Evolutionary conservation across 2,113 vertebrate genomes (phyloP), one percentile per base, ranked within the genome.

Genomic region (Cynocephalus volans): DNA sequence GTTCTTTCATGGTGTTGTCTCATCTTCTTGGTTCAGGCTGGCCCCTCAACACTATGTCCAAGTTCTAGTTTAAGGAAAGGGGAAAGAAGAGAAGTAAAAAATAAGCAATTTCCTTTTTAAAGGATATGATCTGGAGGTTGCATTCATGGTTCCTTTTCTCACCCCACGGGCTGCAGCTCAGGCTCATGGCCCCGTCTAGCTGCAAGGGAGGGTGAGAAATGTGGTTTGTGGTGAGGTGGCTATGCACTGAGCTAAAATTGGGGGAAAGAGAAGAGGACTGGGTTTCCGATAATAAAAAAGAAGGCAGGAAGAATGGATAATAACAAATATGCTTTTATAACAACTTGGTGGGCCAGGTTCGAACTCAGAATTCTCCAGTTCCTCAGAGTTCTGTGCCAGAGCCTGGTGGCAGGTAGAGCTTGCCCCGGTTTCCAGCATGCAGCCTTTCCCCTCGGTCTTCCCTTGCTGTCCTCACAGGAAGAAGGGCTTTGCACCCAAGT

Each of bases 391-490:
- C 41, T 56, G 50, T 62, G 41, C 41, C 36, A 6, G 60, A 41
- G 28, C 26, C 0, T 26, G 26, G 60, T 0, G 9, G 36, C 14
- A 2, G 58, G 26, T 26, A 62, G 52, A 60, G 18, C 12, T 23
- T 21, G 28, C 8, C 0, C 19, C 17, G 23, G 36, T n/a, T 5
- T 18, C 67, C 26, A 19, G 21, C 9, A 45, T 2, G 11, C 8
- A 28, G 36, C 17, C 28, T 48, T 75, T 21, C 5, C 18, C 4
- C 8, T 52, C 60, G 26, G 33, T 88, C 31, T 50, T 65, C 28
- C 12, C 23, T 0, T 14, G 17, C 28, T 12, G 41, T 62, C 65
- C 48, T 48, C 58, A 1, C 15, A 33, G 3, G 0, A 7, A 64
- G 31, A 79, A 91, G 33, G 64, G 13, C 72, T 76, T 54, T 24